These are phyloP conservation scores for Sciurus niger DNA, from an alignment of 2,113 vertebrate species.

Conservation along the genomic window DNA sequence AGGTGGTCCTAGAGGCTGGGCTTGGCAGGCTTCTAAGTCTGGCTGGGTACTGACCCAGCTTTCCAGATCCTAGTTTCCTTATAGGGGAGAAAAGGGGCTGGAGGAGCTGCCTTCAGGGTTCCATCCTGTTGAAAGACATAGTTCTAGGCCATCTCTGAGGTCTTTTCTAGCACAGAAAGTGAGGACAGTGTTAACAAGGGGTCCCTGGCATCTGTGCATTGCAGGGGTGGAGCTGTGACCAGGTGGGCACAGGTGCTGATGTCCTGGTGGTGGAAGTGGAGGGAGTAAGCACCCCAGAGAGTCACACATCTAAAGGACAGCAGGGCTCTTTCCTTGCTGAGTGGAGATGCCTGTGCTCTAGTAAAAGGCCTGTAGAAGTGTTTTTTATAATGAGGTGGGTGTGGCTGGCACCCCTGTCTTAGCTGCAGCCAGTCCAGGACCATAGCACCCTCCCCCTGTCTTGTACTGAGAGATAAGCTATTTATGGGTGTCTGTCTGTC, in stretches of 20 bases:
- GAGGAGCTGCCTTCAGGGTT: background rate
- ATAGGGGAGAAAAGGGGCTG: background rate
- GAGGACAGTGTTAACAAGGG: too few relatives aligned
- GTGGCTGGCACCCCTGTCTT: too few relatives aligned
- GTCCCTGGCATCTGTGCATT: background rate
- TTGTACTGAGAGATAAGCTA: background rate
- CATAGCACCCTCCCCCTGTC: rapidly evolving
- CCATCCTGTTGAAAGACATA: background rate
- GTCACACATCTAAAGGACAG: background rate
- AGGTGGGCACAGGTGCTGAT: background rate
- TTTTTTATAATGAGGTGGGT: too few relatives aligned
- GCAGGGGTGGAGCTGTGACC: background rate
- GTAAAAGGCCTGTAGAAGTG: too few relatives aligned
- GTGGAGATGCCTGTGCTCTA: background rate
- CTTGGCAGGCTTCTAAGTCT: background rate
- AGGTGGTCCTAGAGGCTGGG: background rate
- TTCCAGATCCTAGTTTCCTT: background rate
- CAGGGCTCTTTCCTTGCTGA: background rate
- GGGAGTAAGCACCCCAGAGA: background rate
- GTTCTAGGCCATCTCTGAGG: background rate
- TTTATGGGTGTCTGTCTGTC: rapidly evolving
- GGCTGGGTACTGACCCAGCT: background rate
- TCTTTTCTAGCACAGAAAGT: background rate
- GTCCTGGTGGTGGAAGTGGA: too few relatives aligned
- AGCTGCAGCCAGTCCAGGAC: background rate